A percentile compares a stretch with the other conserved stretches of the same genome.
Conservation (phyloP, 1,140 invertebrate genomes). For the Halyomorpha halys region DNA sequence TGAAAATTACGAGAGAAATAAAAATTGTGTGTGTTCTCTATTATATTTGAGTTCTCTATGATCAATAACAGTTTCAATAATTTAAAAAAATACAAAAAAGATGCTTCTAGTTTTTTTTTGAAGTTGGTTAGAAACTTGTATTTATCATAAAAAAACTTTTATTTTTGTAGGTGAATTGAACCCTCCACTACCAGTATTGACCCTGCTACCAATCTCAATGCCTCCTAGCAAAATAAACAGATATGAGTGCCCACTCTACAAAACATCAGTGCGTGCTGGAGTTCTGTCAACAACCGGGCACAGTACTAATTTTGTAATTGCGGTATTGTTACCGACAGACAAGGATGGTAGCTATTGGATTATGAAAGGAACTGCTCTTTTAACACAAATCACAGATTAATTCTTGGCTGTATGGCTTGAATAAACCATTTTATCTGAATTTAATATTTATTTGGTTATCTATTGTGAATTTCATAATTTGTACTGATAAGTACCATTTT, state of each 20-base stretch:
- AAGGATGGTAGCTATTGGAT: conserved; percentile 65
- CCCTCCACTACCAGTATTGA: conserved; percentile 60
- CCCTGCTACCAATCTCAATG: conserved; percentile 55
- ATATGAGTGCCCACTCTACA: conserved; percentile 72
- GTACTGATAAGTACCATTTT: no score
- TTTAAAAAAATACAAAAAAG: no score
- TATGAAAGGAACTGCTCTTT: conserved; percentile 68
- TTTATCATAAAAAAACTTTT: neutral
- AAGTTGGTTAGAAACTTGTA: no score
- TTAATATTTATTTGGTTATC: no score
- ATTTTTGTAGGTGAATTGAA: conserved; percentile 55
- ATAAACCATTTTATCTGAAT: no score
- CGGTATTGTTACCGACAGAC: conserved; percentile 56
- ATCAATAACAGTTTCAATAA: no score
- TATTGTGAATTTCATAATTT: no score
- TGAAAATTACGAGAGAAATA: no score
- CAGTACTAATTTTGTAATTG: conserved; percentile 78
- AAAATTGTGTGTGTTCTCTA: no score
- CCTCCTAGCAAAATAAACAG: conserved; percentile 48
- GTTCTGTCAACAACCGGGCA: conserved; percentile 77
- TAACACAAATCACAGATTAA: conserved; percentile 70
- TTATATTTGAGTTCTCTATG: no score
- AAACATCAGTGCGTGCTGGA: conserved; percentile 72
- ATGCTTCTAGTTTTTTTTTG: no score
- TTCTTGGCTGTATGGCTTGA: neutral